Base-by-base conservation (phyloP, 2,888 invertebrate genomes). In the Trissolcus brochymenae region DNA sequence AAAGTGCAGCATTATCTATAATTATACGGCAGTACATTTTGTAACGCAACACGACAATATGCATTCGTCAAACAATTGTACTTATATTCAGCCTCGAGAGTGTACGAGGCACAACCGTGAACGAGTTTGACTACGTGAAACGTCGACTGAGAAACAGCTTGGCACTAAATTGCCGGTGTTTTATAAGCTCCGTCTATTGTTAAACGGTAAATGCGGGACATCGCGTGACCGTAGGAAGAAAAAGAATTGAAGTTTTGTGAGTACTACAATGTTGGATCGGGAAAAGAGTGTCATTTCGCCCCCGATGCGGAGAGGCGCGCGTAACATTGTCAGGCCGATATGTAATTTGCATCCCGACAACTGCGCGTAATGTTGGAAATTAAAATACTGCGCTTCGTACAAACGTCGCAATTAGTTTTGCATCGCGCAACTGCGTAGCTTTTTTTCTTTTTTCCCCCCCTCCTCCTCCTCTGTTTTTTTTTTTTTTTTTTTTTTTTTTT, bases 121-220 rank as follows among this genome's bases (percentile, higher is more conserved):
- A 76, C 76, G 67, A 76, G 71, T 71, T 71, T 71, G 70, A 71
- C 70, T 62, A 66, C 71, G 71, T 72, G 66, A 67, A 76, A 71
- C 61, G 59, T 71, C 67, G 71, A 60, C 66, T 62, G 66, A 61
- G 76, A 71, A 76, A 76, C 66, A 60, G 76, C 76, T 76, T 66
- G 71, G 66, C 65, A 67, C 67, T 54, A 77, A 77, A 77, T 77
- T 77, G 73, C 73, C 68, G 77, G 71, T 77, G 68, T 77, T 77
- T 73, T 77, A 68, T 73, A 77, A 77, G 77, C 72, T 77, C 73
- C 64, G 77, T 77, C 77, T 65, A 77, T 77, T 77, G 73, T 77
- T 77, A 68, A 72, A 68, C 77, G 67, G 73, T 53, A 70, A 78
- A 78, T 73, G 73, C 70, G 29, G 73, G 70, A 70, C 70, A 73